Conservation (phyloP, 2,888 invertebrate species). For the Leptinotarsa juncta region DNA sequence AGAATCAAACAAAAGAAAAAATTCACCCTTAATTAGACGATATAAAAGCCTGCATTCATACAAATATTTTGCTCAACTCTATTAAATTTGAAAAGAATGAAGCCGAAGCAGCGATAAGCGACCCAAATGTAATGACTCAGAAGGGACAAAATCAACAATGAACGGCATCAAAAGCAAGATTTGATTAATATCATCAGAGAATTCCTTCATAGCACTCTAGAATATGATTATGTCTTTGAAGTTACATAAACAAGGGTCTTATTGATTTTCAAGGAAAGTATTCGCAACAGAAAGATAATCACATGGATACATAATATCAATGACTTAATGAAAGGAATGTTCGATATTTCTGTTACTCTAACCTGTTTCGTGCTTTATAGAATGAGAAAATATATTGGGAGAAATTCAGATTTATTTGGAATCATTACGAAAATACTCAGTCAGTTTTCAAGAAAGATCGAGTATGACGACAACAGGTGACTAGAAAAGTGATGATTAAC, state of each 20-base stretch:
- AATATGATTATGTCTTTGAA: neutral
- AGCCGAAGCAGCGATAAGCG: conserved; percentile 2
- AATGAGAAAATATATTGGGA: no score
- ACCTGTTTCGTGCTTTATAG: no score
- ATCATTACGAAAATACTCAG: no score
- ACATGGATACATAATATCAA: neutral
- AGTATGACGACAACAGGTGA: no score
- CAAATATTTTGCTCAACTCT: neutral
- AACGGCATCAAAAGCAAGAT: neutral
- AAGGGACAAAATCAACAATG: neutral
- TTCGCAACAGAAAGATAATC: neutral
- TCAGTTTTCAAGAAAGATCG: no score
- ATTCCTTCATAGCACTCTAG: neutral
- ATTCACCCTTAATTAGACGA: neutral
- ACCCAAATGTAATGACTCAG: conserved; percentile 3
- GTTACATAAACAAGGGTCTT: neutral
- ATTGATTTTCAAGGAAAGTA: neutral
- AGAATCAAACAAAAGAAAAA: neutral
- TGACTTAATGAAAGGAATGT: neutral
- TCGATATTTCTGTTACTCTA: no score
- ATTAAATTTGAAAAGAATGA: neutral
- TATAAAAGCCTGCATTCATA: conserved; percentile 11
- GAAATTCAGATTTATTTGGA: no score
- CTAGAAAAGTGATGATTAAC: no score
- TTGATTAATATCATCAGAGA: neutral